Percentiles rank a stretch among this genome's conserved stretches.
Evolutionary conservation across 2,888 invertebrate species (phyloP).

Genomic region (Rhagonycha fulva): DNA sequence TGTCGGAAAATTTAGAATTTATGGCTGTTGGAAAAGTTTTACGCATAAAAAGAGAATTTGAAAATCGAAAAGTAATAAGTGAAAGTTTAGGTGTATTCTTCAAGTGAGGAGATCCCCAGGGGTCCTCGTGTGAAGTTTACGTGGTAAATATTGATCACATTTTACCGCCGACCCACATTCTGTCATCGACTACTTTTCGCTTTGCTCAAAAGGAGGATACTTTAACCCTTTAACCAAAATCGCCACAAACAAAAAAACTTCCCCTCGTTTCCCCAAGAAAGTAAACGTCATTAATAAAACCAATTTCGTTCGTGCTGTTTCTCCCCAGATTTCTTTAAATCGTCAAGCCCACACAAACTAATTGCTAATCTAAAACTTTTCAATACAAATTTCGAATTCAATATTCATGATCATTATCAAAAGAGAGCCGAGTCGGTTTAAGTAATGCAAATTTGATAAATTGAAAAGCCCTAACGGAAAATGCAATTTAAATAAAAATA

Average conservation of each 20-base stretch:
- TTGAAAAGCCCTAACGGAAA: constrained; percentile 17
- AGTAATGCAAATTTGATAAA: constrained; percentile 38
- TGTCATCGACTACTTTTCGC: constrained; percentile 37
- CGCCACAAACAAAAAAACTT: not conserved
- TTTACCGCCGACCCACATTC: constrained; percentile 44
- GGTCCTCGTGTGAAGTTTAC: constrained; percentile 55
- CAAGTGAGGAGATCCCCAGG: constrained; percentile 21
- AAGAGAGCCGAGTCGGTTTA: constrained; percentile 32
- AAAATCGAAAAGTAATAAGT: constrained; percentile 29
- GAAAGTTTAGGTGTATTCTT: constrained; percentile 27
- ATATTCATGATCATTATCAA: constrained; percentile 48
- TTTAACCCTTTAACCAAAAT: constrained; percentile 23
- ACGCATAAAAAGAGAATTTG: constrained; percentile 21
- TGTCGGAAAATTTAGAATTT: constrained; percentile 18
- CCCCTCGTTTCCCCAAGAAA: constrained; percentile 16
- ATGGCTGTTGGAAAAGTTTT: constrained; percentile 13
- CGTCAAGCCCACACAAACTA: constrained; percentile 35
- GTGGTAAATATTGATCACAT: constrained; percentile 53
- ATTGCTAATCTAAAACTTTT: constrained; percentile 34
- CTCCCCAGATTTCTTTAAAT: constrained; percentile 48
- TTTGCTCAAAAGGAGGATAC: constrained; percentile 23
- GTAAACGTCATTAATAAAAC: constrained; percentile 56
- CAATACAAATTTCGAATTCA: constrained; percentile 46
- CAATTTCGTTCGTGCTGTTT: constrained; percentile 50
- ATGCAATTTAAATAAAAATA: constrained; percentile 17